Base-by-base conservation (phyloP, 2,797 vertebrate genomes). In the Lemur catta region DNA sequence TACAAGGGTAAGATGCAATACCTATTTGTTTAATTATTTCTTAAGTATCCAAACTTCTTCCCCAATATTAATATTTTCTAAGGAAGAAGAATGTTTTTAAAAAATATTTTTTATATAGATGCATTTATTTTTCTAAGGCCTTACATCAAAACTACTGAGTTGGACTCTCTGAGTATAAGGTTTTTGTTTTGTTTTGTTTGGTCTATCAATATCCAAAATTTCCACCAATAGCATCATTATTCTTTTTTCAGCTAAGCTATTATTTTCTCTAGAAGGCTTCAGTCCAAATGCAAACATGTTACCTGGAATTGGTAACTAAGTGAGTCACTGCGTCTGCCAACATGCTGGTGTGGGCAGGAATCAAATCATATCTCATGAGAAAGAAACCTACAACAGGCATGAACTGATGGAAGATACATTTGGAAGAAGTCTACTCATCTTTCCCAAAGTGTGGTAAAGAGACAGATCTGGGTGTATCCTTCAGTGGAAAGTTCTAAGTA, bases 201-300 rank as follows among this genome's bases (percentile, higher is more conserved):
- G 3, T 71, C 20, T 87, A 7, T 52, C 41, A 52, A 1, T 55
- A 55, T 76, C 28, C 24, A 80, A 84, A 38, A 35, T 41, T 80
- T 87, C 48, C 2, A n/a, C 11, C 10, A 43, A 12, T 30, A 67
- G 5, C 6, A 38, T 79, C 22, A 80, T 6, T 41, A 48, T 46
- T 59, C 41, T 35, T 63, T 89, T 91, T 50, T 48, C 10, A 50
- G 65, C 48, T 76, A 15, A 71, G 35, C 2, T 35, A 20, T 74
- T 33, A 20, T 82, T 84, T 94, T 84, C 71, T 90, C 30, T 43
- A 95, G 48, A 96, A 63, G 15, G 13, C 10, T 57, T 96, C 33
- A 26, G 22, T 59, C 65, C 79, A 41, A 57, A 75, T 63, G 46
- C 22, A 55, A 72, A 63, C 15, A 14, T 55, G 18, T 43, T 67